Evolutionary conservation across 30 jellyfish, hydroid and myxozoan genomes (phyloP).

Genomic region (Aurelia sp.): DNA sequence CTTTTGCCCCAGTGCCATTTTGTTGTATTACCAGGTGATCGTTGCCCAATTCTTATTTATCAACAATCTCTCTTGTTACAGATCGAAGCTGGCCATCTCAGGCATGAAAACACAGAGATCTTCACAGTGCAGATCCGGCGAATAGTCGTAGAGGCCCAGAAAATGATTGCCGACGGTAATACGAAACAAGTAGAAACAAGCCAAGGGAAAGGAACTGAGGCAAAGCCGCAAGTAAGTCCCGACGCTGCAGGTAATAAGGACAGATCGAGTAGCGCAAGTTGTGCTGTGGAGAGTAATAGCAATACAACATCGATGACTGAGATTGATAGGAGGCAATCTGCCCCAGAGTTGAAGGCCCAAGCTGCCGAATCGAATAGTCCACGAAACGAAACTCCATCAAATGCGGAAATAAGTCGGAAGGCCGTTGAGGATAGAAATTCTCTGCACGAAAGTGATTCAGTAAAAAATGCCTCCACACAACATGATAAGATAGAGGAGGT

Average conservation of each 20-base stretch:
- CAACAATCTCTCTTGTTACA: not conserved
- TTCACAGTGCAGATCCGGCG: constrained; percentile 69
- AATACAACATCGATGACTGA: not conserved
- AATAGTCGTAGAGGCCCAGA: constrained; percentile 74
- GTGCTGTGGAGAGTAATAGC: not conserved
- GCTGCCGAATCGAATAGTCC: not conserved
- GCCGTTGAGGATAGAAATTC: not conserved
- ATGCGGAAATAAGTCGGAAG: not conserved
- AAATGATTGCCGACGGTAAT: constrained; percentile 10
- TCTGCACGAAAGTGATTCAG: not conserved
- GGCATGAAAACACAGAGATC: constrained; percentile 75
- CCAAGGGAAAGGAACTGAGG: constrained; percentile 5
- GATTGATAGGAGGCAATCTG: not conserved
- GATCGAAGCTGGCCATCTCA: constrained; percentile 97
- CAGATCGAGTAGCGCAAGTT: not conserved
- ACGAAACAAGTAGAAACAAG: constrained; percentile 19
- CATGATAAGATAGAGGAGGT: too few species aligned
- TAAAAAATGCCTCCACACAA: not conserved
- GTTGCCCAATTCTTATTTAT: too few species aligned
- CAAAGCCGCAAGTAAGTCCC: not conserved
- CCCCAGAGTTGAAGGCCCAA: not conserved
- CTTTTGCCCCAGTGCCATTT: too few species aligned
- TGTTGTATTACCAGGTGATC: too few species aligned
- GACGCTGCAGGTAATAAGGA: not conserved
- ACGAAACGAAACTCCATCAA: not conserved